Evolutionary conservation across 2,113 vertebrate genomes (phyloP).

Genomic region (Setophaga petechia): DNA sequence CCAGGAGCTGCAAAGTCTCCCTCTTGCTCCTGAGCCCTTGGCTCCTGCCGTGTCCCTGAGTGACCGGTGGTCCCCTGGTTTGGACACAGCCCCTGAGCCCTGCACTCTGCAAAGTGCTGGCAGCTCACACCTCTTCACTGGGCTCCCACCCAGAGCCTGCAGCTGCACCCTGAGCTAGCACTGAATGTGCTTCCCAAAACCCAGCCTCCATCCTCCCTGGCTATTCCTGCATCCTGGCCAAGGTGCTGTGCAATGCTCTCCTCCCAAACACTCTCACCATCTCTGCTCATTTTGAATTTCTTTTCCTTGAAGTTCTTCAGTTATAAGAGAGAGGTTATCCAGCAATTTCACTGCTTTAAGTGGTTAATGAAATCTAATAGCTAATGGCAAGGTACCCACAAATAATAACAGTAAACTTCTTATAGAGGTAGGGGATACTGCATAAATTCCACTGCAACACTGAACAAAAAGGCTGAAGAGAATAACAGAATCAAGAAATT

Average conservation of each 20-base stretch:
- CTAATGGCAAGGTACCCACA: not conserved
- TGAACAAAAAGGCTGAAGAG: not conserved
- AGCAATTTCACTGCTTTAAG: not conserved
- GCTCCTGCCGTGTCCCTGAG: not conserved
- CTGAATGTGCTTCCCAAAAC: not conserved
- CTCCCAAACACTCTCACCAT: not conserved
- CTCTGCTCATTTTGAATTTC: not conserved
- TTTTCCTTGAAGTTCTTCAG: not conserved
- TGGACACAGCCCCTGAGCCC: not conserved
- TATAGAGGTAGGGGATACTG: not conserved
- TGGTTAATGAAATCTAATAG: not conserved
- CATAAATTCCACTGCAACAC: not conserved
- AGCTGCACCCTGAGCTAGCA: not conserved
- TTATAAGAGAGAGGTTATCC: not conserved
- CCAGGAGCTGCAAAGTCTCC: not conserved
- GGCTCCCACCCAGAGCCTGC: not conserved
- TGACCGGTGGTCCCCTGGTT: not conserved
- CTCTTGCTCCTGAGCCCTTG: not conserved
- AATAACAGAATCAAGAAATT: not conserved
- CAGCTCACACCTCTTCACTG: not conserved
- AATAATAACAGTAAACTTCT: not conserved
- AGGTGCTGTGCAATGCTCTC: not conserved
- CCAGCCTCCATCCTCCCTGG: not conserved
- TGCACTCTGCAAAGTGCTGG: too few species aligned
- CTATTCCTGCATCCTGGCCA: fast-evolving